Percentiles rank a stretch among this genome's conserved stretches.
Conservation (phyloP, 2,113 vertebrate species). For the Charina bottae region DNA sequence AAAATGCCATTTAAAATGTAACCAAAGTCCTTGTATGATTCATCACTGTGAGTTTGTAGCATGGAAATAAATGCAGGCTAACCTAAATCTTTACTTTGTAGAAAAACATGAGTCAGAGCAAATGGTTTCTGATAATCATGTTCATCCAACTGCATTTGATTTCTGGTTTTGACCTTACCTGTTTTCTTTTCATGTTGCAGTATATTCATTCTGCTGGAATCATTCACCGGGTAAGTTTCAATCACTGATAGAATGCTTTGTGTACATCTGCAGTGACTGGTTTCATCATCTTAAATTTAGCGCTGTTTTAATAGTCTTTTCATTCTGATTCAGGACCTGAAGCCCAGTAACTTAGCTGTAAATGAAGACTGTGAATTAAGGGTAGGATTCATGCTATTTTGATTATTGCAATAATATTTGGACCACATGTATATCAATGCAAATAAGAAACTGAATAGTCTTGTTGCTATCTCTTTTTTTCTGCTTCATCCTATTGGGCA, state of each 20-base stretch:
- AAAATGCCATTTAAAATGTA: conserved; percentile 34
- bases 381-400: conserved; percentile 74
- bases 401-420: conserved; percentile 20
- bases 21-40: not conserved
- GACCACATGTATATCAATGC: conserved; percentile 2
- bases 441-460: not conserved
- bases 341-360: conserved; percentile 95
- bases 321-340: conserved; percentile 85
- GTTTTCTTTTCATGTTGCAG: conserved; percentile 70
- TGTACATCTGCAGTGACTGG: not conserved
- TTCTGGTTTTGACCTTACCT: conserved; percentile 24
- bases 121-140: not conserved
- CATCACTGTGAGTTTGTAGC: not conserved
- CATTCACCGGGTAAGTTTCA: conserved; percentile 92
- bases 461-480: not conserved
- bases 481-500: not conserved
- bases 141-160: conserved; percentile 4
- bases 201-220: conserved; percentile 98
- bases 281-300: not conserved
- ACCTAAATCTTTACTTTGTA: not conserved
- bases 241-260: not conserved
- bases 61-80: not conserved
- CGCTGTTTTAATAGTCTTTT: conserved; percentile 33
- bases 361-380: conserved; percentile 97
- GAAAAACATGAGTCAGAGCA: not conserved